Evolutionary conservation across 2,888 invertebrate species (phyloP).

Genomic region (Andrena chrysosceles): DNA sequence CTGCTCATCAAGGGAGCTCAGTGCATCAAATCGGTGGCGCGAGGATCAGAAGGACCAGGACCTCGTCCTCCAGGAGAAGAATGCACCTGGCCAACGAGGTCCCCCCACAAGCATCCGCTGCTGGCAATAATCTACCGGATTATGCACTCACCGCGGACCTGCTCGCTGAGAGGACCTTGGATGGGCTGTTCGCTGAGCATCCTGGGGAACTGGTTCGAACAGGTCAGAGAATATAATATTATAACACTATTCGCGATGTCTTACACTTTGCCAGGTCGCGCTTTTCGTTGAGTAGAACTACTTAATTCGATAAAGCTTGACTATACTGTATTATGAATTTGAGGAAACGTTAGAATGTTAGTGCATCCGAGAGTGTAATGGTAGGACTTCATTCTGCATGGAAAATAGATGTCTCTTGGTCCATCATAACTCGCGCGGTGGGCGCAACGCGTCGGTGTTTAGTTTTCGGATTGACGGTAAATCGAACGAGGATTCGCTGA

Average conservation of each 20-base stretch:
- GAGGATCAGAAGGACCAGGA: constrained; percentile 78
- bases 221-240: constrained; percentile 85
- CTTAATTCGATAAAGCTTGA: no score
- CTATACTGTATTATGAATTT: no score
- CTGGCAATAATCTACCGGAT: constrained; percentile 84
- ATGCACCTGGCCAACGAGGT: constrained; percentile 94
- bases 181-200: constrained; percentile 94
- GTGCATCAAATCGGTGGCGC: constrained; percentile 71
- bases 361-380: no score
- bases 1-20: constrained; percentile 69
- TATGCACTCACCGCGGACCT: constrained; percentile 92
- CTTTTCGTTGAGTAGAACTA: no score
- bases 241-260: no score
- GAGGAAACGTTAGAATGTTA: no score
- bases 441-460: not conserved
- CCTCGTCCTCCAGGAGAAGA: constrained; percentile 82
- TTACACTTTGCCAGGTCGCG: no score
- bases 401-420: no score
- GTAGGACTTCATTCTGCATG: not conserved
- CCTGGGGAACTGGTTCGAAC: constrained; percentile 97
- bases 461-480: not conserved
- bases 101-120: constrained; percentile 85
- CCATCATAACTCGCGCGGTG: not conserved
- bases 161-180: constrained; percentile 93
- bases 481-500: constrained; percentile 1